Conservation (phyloP, 2,113 vertebrate species). For the Seriola quinqueradiata region DNA sequence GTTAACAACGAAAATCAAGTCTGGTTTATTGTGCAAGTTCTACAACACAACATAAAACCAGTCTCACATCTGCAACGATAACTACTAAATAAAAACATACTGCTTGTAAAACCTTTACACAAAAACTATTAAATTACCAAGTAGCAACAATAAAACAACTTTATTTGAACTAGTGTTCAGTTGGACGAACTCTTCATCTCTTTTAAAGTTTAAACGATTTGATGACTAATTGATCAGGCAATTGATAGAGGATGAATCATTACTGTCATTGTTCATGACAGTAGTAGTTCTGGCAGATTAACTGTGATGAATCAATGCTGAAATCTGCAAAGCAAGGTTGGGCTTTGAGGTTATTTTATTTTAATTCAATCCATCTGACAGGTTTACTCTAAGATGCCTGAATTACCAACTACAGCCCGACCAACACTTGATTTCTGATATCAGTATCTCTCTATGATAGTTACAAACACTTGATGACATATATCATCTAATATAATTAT, state of each 20-base stretch:
- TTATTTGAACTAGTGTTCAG: background rate
- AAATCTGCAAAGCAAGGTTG: background rate
- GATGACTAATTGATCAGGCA: background rate
- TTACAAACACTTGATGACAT: background rate
- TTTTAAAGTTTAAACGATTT: background rate
- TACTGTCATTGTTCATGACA: too few relatives aligned
- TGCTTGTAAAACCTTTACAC: background rate
- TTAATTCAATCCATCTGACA: background rate
- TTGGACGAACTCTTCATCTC: background rate
- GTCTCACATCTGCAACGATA: background rate
- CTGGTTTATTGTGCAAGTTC: constrained; percentile 19
- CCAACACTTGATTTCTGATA: background rate
- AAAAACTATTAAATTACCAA: background rate
- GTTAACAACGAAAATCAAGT: constrained; percentile 72
- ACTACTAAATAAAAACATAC: constrained; percentile 3
- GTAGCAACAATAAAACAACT: background rate
- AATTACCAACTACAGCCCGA: background rate
- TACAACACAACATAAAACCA: background rate
- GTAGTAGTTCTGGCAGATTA: background rate
- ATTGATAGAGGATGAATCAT: too few relatives aligned
- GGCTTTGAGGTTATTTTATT: background rate
- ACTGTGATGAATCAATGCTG: background rate
- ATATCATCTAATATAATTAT: too few relatives aligned
- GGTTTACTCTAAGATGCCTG: background rate
- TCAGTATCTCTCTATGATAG: background rate